A percentile compares a stretch with the other conserved stretches of the same genome.
Evolutionary conservation across 2,888 invertebrate genomes (phyloP).

Genomic region (Harpalus rubripes): DNA sequence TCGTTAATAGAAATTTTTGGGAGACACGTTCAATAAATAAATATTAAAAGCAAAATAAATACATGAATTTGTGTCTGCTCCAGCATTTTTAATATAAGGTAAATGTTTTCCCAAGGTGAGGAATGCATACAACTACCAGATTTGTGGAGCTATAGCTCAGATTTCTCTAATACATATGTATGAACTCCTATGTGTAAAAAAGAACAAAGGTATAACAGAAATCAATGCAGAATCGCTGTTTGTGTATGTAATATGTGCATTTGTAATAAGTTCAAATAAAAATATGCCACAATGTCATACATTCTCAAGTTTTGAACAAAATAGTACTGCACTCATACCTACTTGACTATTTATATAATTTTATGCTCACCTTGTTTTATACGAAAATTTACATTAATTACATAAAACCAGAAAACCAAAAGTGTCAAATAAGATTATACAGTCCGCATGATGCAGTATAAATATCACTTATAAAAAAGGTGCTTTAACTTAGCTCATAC

Average conservation of each 20-base stretch:
- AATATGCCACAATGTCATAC: too few relatives aligned
- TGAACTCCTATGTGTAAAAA: neutral
- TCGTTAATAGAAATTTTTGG: constrained; percentile 15
- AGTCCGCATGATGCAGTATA: too few relatives aligned
- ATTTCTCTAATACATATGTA: neutral
- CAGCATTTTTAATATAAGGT: neutral
- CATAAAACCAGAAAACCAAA: too few relatives aligned
- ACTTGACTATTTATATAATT: too few relatives aligned
- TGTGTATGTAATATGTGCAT: neutral
- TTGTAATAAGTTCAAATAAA: too few relatives aligned
- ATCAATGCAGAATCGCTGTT: neutral
- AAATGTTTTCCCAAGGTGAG: neutral
- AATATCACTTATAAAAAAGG: too few relatives aligned
- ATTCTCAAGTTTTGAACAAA: too few relatives aligned
- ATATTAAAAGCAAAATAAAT: constrained; percentile 13
- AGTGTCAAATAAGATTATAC: too few relatives aligned
- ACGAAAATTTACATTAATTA: too few relatives aligned
- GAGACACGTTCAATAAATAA: constrained; percentile 17
- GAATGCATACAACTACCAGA: neutral
- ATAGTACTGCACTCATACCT: too few relatives aligned
- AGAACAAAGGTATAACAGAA: neutral
- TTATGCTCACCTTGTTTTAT: too few relatives aligned
- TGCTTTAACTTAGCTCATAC: too few relatives aligned
- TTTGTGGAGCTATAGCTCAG: neutral
- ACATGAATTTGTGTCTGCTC: neutral